Base-by-base conservation (phyloP, 2,888 invertebrate genomes). In the Belgica antarctica region DNA sequence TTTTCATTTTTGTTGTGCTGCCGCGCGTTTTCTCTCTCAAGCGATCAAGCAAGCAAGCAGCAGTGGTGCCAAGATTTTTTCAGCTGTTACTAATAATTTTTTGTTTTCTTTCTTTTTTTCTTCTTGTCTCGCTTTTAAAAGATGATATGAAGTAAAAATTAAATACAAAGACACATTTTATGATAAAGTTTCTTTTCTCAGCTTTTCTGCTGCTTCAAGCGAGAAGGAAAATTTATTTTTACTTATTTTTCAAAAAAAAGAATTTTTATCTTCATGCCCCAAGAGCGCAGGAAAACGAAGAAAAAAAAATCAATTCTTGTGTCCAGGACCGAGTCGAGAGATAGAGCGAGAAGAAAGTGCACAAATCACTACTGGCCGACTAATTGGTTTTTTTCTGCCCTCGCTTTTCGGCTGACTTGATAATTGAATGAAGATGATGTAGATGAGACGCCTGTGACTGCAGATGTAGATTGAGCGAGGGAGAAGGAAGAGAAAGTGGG, bases 51-150 rank as follows among this genome's bases (percentile, higher is more conserved):
- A n/a, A n/a, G n/a, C n/a, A n/a, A n/a, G n/a, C 22, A n/a, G 24
- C 22, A 46, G 28, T 25, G 65, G 24, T 66, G 65, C 65, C 65
- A 66, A 66, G 65, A 66, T 47, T 46, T 47, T 41, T 66, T 66
- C 65, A 66, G 65, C 65, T 66, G 65, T 66, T 66, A 34, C 65
- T 22, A 66, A 66, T 66, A 66, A 66, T 66, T 66, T 63, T 47
- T 52, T 66, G 63, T 63, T 34, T 36, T 52, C 17, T 52, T 52
- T 52, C 7, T 41, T 52, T 52, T 22, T 7, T 10, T 3, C 17
- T 17, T 19, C 22, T 52, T 31, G 7, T 31, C 7, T 5, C 34
- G 34, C 34, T 31, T 31, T 52, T 52, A 52, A 52, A 52, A 46
- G 46, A 52, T 52, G 52, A 22, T 52, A 22, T 22, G 52, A 52